Evolutionary conservation across 2,797 vertebrate genomes (phyloP).

Genomic region (Urosaurus nigricauda): DNA sequence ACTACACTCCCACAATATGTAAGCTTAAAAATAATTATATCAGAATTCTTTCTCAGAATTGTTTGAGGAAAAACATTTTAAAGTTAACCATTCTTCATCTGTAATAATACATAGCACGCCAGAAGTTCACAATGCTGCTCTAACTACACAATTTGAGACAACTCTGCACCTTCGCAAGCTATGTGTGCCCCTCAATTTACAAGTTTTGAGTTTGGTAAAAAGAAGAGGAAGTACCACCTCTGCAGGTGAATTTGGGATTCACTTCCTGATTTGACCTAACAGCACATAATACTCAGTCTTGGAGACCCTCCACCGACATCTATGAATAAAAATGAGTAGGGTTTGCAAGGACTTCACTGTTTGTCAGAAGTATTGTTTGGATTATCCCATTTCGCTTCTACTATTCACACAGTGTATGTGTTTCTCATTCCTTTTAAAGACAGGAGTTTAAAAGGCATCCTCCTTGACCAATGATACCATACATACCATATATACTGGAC

Average conservation of each 20-base stretch:
- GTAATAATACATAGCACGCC: not conserved
- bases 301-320: not conserved
- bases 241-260: not conserved
- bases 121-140: not conserved
- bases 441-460: not conserved
- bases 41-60: not conserved
- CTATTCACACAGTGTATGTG: not conserved
- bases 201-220: not conserved
- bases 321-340: not conserved
- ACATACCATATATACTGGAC: too few relatives aligned
- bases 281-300: not conserved
- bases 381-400: not conserved
- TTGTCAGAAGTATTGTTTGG: not conserved
- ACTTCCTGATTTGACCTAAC: not conserved
- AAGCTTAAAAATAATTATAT: not conserved
- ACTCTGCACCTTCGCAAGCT: not conserved
- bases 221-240: not conserved
- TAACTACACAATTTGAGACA: not conserved
- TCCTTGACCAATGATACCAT: too few relatives aligned
- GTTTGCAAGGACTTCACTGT: not conserved
- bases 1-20: not conserved
- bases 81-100: not conserved
- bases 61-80: not conserved
- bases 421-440: not conserved
- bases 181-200: not conserved